These are phyloP conservation scores for Catamblyrhynchus diadema DNA, from an alignment of 2,797 vertebrate species.

Conservation along the genomic window DNA sequence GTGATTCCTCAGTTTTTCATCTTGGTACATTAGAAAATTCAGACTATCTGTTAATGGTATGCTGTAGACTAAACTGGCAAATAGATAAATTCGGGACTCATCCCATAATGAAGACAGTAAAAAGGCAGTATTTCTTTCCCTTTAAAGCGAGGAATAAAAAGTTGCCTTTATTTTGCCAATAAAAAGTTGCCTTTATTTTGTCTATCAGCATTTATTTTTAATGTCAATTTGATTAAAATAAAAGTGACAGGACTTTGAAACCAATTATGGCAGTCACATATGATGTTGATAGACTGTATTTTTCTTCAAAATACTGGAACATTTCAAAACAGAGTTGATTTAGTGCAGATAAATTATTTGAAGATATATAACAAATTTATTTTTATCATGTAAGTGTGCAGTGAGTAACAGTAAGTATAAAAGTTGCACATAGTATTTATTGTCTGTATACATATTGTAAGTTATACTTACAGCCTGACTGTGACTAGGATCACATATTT, in stretches of 20 bases:
- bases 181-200: not conserved
- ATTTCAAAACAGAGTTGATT: not conserved
- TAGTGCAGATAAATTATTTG: not conserved
- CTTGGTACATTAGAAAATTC: not conserved
- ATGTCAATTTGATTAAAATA: not conserved
- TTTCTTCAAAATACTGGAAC: not conserved
- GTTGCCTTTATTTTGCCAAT: not conserved
- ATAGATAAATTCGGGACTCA: not conserved
- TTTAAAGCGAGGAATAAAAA: not conserved
- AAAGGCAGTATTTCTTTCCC: not conserved
- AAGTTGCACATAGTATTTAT: not conserved
- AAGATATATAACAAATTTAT: not conserved
- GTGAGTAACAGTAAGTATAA: not conserved
- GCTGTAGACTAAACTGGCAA: not conserved
- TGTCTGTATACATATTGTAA: not conserved
- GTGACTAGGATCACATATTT: not conserved
- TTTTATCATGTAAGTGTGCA: not conserved
- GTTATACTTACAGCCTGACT: not conserved
- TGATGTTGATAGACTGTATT: not conserved
- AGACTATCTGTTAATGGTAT: not conserved
- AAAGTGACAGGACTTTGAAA: not conserved
- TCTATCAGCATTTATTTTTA: not conserved
- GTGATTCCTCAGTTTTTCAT: not conserved
- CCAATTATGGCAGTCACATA: not conserved
- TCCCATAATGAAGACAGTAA: not conserved